Evolutionary conservation across 2,797 vertebrate species (phyloP).

Genomic region (Pseudopleuronectes americanus): DNA sequence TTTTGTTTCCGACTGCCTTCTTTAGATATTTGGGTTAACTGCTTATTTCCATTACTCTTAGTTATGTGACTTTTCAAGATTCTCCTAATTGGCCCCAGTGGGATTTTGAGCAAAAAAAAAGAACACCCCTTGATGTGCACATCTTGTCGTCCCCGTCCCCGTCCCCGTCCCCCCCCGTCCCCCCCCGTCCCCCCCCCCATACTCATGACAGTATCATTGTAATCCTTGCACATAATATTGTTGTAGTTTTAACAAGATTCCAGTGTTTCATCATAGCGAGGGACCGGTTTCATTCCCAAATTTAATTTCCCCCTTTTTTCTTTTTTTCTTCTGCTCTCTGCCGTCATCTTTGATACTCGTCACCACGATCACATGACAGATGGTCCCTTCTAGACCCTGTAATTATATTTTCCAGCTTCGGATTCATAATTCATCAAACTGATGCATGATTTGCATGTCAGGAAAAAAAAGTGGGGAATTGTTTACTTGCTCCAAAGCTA

Average conservation of each 20-base stretch:
- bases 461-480: conserved; percentile 16
- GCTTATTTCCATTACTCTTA: conserved; percentile 67
- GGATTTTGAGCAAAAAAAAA: conserved; percentile 55
- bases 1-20: conserved; percentile 27
- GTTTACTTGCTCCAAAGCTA: conserved; percentile 9
- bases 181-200: conserved; percentile 49
- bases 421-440: conserved; percentile 49
- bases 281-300: conserved; percentile 42
- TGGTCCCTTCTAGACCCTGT: conserved; percentile 46
- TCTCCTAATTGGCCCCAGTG: conserved; percentile 77
- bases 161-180: too few species aligned
- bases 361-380: conserved; percentile 54
- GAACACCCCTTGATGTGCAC: conserved; percentile 66
- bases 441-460: conserved; percentile 35
- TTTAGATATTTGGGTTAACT: conserved; percentile 66
- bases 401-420: conserved; percentile 58
- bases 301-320: conserved; percentile 20
- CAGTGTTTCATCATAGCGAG: conserved; percentile 59
- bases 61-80: conserved; percentile 67
- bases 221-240: conserved; percentile 62
- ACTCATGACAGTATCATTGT: conserved; percentile 68
- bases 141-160: too few species aligned
- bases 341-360: conserved; percentile 59
- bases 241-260: conserved; percentile 68
- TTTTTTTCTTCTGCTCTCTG: conserved; percentile 18